Conservation (phyloP, 2,888 invertebrate genomes). For the Leptura quadrifasciata region DNA sequence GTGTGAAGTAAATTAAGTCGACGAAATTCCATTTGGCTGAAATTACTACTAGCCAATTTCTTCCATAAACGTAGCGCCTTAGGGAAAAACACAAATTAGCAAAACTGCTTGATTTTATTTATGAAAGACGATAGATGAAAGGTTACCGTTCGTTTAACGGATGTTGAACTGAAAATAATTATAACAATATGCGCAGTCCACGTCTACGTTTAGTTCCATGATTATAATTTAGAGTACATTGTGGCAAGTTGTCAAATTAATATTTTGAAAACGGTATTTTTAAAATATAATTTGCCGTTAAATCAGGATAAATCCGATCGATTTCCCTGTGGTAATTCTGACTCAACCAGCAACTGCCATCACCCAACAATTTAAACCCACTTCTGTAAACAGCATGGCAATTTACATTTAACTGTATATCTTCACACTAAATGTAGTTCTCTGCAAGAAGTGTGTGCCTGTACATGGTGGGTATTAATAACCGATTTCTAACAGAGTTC, state of each 20-base stretch:
- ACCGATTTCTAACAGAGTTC: neutral
- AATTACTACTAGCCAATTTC: neutral
- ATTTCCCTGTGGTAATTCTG: neutral
- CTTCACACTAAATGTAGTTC: neutral
- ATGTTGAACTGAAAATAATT: too few species aligned
- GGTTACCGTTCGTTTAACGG: slow-evolving; percentile 2
- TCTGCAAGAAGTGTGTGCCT: neutral
- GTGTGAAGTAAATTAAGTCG: neutral
- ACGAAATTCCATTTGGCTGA: neutral
- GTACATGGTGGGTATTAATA: neutral
- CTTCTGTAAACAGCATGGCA: slow-evolving; percentile 2
- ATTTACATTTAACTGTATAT: slow-evolving; percentile 5
- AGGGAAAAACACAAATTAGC: neutral
- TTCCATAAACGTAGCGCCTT: neutral
- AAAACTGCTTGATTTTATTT: slow-evolving; percentile 11
- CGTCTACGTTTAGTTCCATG: too few species aligned
- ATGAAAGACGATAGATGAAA: slow-evolving; percentile 13
- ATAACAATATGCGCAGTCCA: too few species aligned
- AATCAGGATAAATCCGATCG: neutral
- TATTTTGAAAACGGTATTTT: neutral
- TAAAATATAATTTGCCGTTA: neutral
- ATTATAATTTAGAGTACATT: too few species aligned
- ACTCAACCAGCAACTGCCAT: slow-evolving; percentile 1
- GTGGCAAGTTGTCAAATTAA: too few species aligned
- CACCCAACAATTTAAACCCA: slow-evolving; percentile 1